Base-by-base conservation (phyloP, 2,888 invertebrate species). In the Netelia virgata region DNA sequence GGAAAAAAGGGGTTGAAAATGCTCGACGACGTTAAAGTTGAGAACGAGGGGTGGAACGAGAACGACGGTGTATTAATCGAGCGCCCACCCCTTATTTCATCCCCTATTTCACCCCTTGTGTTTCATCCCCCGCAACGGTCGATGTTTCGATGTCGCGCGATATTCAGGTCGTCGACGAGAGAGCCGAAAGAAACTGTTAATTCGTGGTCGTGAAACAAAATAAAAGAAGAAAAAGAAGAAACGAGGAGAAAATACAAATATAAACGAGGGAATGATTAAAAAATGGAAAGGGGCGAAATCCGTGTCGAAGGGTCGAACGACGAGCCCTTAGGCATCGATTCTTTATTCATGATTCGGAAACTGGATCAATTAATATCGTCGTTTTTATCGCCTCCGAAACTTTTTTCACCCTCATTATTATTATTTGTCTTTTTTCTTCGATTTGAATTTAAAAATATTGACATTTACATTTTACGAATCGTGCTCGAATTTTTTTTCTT, bases 21-120 rank as follows among this genome's bases (percentile, higher is more conserved):
- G 66, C 57, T 47, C 28, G 43, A 78, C 41, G 72, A 73, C 70
- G 59, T 82, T 82, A 74, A 68, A 74, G 78, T 43, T 18, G 82
- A 55, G 11, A 28, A 10, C 47, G 61, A 18, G 61, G 20, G 23
- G n/a, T 23, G 43, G n/a, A 61, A 55, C 18, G 55, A 57, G 18
- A 57, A 57, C 53, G 23, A 79, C 70, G 72, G 63, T 79, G 61
- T 18, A 57, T 57, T 78, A 78, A 72, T 64, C 79, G 53, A 79
- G 28, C 79, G 82, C 74, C 70, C 70, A 68, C 66, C 77, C 79
- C 77, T 55, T 70, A 43, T 73, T 36, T 75, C 68, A 53, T 20
- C 28, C 80, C 16, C 16, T 18, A 61, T 78, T 68, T 70, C 86
- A 69, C 70, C 53, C 75, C 14, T 14, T 47, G 14, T 14, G 14